These are phyloP conservation scores for Platycercus adscitus DNA, from an alignment of 2,113 vertebrate species.

Conservation along the genomic window DNA sequence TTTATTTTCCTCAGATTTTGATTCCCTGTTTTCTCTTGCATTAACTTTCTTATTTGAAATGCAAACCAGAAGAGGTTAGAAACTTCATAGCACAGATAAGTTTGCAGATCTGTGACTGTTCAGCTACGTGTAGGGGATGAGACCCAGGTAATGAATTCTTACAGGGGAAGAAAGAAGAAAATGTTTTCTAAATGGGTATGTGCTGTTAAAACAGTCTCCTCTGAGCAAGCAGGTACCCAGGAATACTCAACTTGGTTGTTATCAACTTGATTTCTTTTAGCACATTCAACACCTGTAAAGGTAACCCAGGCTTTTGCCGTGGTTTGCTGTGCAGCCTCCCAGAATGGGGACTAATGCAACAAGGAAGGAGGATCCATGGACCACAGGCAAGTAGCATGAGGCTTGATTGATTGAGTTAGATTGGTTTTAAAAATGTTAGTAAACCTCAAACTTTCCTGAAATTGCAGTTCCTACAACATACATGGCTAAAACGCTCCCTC, in stretches of 20 bases:
- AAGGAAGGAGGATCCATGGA: neutral
- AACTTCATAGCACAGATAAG: neutral
- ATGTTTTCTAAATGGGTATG: neutral
- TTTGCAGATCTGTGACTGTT: neutral
- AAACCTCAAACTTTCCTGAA: neutral
- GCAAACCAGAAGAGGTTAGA: neutral
- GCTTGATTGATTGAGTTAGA: neutral
- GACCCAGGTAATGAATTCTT: neutral
- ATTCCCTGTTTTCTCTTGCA: neutral
- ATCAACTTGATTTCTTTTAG: neutral
- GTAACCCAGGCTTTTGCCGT: neutral
- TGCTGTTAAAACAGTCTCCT: neutral
- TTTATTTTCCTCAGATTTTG: neutral
- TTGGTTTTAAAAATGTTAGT: neutral
- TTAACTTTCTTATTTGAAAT: neutral
- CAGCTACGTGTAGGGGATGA: neutral
- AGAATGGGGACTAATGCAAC: neutral
- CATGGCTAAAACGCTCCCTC: accelerated
- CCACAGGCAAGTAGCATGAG: neutral
- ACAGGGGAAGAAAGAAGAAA: accelerated
- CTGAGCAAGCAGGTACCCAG: neutral
- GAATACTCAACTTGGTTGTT: neutral
- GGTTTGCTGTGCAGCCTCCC: neutral
- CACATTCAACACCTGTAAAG: neutral
- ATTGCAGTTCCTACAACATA: neutral